Conservation (phyloP, 2,888 invertebrate species). For the Ptychoptera contaminata region DNA sequence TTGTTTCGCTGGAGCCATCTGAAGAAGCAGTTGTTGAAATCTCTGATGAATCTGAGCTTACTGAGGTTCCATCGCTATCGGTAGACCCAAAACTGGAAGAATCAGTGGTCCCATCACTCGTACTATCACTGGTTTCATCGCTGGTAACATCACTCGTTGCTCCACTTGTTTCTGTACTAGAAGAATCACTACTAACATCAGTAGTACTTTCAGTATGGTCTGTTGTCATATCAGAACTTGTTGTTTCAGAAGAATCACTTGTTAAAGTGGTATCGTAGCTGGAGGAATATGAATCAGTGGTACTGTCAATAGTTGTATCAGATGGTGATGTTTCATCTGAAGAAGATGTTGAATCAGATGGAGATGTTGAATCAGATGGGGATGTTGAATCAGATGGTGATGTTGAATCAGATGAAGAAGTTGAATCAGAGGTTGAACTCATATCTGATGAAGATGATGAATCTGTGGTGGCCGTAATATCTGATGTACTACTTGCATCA, state of each 20-base stretch:
- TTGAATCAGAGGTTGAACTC: constrained; percentile 10
- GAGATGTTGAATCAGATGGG: constrained; percentile 11
- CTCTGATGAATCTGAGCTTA: constrained; percentile 3
- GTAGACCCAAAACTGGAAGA: neutral
- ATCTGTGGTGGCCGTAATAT: constrained; percentile 9
- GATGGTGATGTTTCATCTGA: constrained; percentile 12
- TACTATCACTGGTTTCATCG: constrained; percentile 7
- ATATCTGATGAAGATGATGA: constrained; percentile 15
- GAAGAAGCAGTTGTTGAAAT: neutral
- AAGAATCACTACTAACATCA: constrained; percentile 2
- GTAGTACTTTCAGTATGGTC: neutral
- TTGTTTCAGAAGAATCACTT: constrained; percentile 11
- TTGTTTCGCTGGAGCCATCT: constrained; percentile 6
- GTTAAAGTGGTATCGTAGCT: constrained; percentile 12
- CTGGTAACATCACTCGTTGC: constrained; percentile 7
- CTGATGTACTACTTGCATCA: constrained; percentile 3
- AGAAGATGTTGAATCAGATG: constrained; percentile 14
- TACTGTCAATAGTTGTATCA: constrained; percentile 10
- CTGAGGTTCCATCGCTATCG: constrained; percentile 11
- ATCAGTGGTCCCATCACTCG: constrained; percentile 11
- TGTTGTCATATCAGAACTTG: neutral
- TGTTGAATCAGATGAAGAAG: constrained; percentile 10
- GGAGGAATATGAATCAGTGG: constrained; percentile 13
- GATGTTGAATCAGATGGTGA: constrained; percentile 5
- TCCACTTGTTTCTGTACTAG: constrained; percentile 4